Base-by-base conservation (phyloP, 92 coral and sea anemone genomes). In the Zoanthus sansibaricus region DNA sequence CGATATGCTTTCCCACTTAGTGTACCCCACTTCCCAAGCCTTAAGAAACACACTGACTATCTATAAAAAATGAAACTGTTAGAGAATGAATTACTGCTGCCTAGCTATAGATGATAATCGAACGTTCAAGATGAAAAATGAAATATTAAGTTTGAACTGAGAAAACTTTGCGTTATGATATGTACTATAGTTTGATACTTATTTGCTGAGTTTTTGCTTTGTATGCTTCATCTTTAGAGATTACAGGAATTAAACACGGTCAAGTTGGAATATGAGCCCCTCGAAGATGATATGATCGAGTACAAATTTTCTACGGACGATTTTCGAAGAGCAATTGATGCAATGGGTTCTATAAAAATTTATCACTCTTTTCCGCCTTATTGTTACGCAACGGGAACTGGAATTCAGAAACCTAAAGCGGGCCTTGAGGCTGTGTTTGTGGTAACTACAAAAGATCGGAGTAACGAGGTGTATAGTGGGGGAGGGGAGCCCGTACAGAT, bases 351-450 rank as follows among this genome's bases (percentile, higher is more conserved):
- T 14, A 92, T 96, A 25, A 95, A 96, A 76, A 87, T 93, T 70
- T 96, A 91, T 73, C 95, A 92, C 44, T 93, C 99, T 9, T 94
- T 95, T 45, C 99, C 99, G 1, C 90, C 95, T 58, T 91, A 91
- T 46, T 96, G 99, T 59, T 96, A 91, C 56, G 97, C 99, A 7
- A 94, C 96, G 0, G 99, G 99, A 69, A 91, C 92, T 9, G 99
- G 99, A 25, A 83, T 96, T 44, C 99, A 93, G 42, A 91, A 96
- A 72, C 97, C 99, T 9, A 96, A 96, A 85, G 92, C 95, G 0
- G 99, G 95, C 15, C 84, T 96, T 48, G 99, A 96, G 75, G 96
- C 99, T n/a, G 98, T 96, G 86, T 96, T 96, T 68, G 87, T 93
- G 79, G 94, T 96, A 33, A 95, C 96, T 8, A 92, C 98, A 9